A percentile compares a stretch with the other conserved stretches of the same genome.
Evolutionary conservation across 2,888 invertebrate genomes (phyloP).

Genomic region (Noctua janthe): DNA sequence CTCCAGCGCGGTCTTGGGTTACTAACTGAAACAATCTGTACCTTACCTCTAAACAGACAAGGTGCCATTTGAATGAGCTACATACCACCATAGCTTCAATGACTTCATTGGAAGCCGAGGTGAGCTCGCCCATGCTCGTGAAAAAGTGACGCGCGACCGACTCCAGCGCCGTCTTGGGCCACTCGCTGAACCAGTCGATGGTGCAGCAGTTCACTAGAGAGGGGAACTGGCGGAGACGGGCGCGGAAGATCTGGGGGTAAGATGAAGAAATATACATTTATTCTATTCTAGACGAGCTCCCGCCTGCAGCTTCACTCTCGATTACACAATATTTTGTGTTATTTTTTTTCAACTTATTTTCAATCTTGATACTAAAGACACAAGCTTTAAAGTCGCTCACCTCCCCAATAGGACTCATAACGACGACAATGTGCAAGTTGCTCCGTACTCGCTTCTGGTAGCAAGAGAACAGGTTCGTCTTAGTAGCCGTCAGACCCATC

Average conservation of each 20-base stretch:
- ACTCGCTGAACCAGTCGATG: constrained; percentile 98
- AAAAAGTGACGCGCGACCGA: constrained; percentile 95
- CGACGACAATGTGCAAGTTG: constrained; percentile 95
- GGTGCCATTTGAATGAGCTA: no score
- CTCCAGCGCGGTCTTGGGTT: constrained; percentile 96
- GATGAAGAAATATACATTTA: background rate
- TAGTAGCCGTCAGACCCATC: constrained; percentile 93
- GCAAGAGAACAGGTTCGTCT: constrained; percentile 95
- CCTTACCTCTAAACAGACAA: no score
- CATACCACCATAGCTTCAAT: constrained; percentile 91
- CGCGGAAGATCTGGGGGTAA: constrained; percentile 91
- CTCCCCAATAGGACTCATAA: constrained; percentile 95
- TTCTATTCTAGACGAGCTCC: background rate
- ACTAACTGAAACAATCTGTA: constrained; percentile 96
- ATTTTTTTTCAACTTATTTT: background rate
- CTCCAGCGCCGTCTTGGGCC: constrained; percentile 96
- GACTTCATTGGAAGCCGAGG: constrained; percentile 91
- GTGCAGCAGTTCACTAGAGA: constrained; percentile 98
- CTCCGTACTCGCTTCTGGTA: constrained; percentile 95
- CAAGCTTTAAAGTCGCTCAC: constrained; percentile 64
- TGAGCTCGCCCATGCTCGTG: constrained; percentile 91
- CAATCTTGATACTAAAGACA: rapidly evolving
- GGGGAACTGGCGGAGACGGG: constrained; percentile 96
- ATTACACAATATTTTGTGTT: no score
- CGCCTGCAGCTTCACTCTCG: background rate